A percentile compares a stretch with the other conserved stretches of the same genome.
These are phyloP conservation scores for Mycetomoellerius zeteki DNA, from an alignment of 1,140 invertebrate genomes.

Conservation along the genomic window DNA sequence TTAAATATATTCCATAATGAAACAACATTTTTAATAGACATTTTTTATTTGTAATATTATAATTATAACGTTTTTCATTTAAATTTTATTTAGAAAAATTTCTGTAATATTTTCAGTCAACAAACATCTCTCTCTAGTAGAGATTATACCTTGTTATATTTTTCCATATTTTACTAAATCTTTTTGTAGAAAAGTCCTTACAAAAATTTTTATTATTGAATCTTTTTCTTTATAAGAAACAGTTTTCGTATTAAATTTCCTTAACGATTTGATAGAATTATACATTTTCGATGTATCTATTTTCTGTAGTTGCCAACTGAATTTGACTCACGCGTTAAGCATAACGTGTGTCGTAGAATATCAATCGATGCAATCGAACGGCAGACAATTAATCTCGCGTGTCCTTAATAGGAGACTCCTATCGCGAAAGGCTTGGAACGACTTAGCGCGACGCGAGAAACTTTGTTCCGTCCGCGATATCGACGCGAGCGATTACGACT, in stretches of 20 bases:
- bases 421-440: conserved; percentile 34
- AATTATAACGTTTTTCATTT: background rate
- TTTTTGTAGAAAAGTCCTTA: background rate
- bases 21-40: background rate
- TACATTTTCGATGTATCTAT: conserved; percentile 29
- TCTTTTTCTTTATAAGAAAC: background rate
- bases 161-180: background rate
- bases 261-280: background rate
- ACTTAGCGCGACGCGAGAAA: conserved; percentile 55
- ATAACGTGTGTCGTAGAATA: conserved; percentile 20
- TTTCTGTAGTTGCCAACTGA: conserved; percentile 16
- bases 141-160: background rate
- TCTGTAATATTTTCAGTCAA: background rate
- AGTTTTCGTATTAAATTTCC: background rate
- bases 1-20: background rate
- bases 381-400: conserved; percentile 69
- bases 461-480: conserved; percentile 60
- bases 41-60: background rate
- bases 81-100: background rate
- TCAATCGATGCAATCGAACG: conserved; percentile 39
- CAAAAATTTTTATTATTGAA: background rate
- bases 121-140: background rate
- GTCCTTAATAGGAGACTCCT: conserved; percentile 63
- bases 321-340: conserved; percentile 32
- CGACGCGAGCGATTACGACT: conserved; percentile 63